phyloP scores from a whole-genome alignment of 2,888 invertebrate species.

The Druceiella hillmani region DNA sequence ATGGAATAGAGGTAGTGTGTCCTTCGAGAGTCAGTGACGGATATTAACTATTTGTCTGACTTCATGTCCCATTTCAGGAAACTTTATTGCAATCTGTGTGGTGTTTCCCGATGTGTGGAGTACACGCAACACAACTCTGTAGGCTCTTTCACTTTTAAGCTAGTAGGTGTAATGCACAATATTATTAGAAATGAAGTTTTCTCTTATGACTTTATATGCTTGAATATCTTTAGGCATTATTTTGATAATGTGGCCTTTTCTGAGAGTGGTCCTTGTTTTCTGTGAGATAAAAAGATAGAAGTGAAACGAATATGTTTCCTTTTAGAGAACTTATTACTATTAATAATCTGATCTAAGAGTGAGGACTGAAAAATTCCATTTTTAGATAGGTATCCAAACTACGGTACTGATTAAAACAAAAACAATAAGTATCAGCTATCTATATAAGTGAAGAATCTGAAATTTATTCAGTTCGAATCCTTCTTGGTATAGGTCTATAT shows the following conservation, averaged over 20 bases:
- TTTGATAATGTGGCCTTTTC: background rate
- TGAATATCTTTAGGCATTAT: background rate
- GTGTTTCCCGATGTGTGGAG: slow-evolving; percentile 1
- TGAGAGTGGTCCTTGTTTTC: slow-evolving; percentile 1
- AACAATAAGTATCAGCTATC: too few relatives aligned
- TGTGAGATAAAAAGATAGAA: too few relatives aligned
- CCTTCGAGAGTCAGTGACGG: background rate
- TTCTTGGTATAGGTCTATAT: too few relatives aligned
- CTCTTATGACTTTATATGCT: background rate
- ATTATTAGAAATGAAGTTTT: background rate
- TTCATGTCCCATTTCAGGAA: background rate
- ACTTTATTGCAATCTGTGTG: background rate
- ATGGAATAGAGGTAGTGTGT: background rate
- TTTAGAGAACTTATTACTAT: too few relatives aligned
- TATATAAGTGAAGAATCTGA: too few relatives aligned
- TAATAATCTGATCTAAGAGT: too few relatives aligned
- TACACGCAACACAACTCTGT: background rate
- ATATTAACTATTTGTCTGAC: slow-evolving; percentile 2
- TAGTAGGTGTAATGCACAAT: background rate
- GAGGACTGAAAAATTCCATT: too few relatives aligned
- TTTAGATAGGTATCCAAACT: too few relatives aligned
- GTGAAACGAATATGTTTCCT: too few relatives aligned
- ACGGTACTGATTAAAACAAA: too few relatives aligned
- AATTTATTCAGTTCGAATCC: too few relatives aligned
- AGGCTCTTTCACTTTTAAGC: slow-evolving; percentile 1